phyloP scores from a whole-genome alignment of 2,797 vertebrate genomes.

The Momotus momota region DNA sequence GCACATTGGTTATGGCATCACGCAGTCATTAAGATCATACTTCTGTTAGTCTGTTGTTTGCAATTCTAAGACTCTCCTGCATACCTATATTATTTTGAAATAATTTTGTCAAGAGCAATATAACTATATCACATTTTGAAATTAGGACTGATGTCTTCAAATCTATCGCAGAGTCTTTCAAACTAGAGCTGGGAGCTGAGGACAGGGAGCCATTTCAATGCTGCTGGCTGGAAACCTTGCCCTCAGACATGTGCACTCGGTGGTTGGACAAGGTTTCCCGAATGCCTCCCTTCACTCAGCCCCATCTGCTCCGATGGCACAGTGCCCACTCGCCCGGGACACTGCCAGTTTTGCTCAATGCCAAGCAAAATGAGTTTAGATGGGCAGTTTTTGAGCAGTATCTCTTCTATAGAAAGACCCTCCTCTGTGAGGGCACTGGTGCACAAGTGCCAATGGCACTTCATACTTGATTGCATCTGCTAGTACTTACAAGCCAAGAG shows the following conservation, averaged over 20 bases:
- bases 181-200: background rate
- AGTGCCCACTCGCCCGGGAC: accelerated
- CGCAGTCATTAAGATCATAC: background rate
- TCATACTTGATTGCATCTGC: background rate
- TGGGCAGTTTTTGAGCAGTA: background rate
- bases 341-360: background rate
- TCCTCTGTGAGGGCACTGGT: background rate
- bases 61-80: background rate
- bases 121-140: background rate
- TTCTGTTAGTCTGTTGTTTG: background rate
- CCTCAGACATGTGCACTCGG: background rate
- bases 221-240: slow-evolving; percentile 16
- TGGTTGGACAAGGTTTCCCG: background rate
- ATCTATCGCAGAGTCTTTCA: background rate
- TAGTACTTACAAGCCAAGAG: background rate
- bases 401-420: background rate
- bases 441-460: background rate
- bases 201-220: background rate
- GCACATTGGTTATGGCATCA: background rate
- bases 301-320: slow-evolving; percentile 24
- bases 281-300: background rate
- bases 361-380: slow-evolving; percentile 54
- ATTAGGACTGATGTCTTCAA: background rate
- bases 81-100: background rate
- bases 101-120: background rate